Evolutionary conservation across 2,113 vertebrate species (phyloP).

Genomic region (Podilymbus podiceps): DNA sequence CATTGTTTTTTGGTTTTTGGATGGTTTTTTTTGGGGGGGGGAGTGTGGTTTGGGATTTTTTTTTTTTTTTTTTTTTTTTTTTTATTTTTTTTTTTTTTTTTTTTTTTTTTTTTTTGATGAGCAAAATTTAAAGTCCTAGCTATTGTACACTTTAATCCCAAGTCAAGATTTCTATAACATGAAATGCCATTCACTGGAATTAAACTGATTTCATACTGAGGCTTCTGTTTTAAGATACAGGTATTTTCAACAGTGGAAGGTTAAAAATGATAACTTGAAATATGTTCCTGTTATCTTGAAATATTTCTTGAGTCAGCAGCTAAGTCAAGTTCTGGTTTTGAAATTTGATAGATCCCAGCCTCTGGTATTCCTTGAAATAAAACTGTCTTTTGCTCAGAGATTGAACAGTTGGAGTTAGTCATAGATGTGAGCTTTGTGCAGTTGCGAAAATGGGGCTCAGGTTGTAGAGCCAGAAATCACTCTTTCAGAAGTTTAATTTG

Average conservation of each 20-base stretch:
- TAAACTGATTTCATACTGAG: neutral
- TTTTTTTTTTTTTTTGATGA: neutral
- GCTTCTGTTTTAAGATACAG: conserved; percentile 45
- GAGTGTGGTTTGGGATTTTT: no score
- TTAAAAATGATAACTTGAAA: conserved; percentile 47
- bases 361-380: conserved; percentile 59
- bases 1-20: neutral
- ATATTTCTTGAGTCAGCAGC: conserved; percentile 47
- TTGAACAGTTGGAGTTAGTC: conserved; percentile 42
- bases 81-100: no score
- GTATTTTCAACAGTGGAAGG: conserved; percentile 17
- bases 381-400: conserved; percentile 43
- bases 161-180: neutral
- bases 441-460: neutral
- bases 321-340: conserved; percentile 44
- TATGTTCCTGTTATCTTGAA: conserved; percentile 53
- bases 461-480: conserved; percentile 39
- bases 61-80: no score
- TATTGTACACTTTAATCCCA: neutral
- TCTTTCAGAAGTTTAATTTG: conserved; percentile 24
- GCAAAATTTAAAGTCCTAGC: neutral
- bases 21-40: no score
- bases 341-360: conserved; percentile 38
- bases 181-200: neutral
- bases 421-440: conserved; percentile 31